Conservation (phyloP, 2,113 vertebrate genomes). For the Pseudopipra pipra region DNA sequence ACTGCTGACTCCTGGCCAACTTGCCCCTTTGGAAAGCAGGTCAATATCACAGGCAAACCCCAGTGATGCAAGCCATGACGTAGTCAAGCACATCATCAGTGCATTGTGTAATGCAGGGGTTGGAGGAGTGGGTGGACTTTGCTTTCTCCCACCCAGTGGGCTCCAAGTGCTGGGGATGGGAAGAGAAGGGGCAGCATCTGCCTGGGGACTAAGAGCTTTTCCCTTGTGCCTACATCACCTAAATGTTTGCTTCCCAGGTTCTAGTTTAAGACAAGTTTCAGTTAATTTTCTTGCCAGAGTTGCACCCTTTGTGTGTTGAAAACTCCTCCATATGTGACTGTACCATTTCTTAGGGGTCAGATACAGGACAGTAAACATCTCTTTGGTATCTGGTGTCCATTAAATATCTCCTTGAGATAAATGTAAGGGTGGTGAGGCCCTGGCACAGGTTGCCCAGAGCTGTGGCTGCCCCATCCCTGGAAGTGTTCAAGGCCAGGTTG, state of each 20-base stretch:
- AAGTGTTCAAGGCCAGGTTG: neutral
- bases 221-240: neutral
- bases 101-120: neutral
- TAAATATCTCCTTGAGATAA: neutral
- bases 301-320: neutral
- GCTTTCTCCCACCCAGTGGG: neutral
- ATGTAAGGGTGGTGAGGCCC: rapidly evolving
- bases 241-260: neutral
- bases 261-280: neutral
- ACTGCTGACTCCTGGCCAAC: neutral
- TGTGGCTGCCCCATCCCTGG: neutral
- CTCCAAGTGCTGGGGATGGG: neutral
- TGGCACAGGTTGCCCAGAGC: neutral
- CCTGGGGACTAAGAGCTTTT: neutral
- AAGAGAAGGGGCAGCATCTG: neutral
- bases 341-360: neutral
- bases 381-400: neutral
- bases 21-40: neutral
- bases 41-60: neutral
- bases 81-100: neutral
- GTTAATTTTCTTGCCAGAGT: neutral
- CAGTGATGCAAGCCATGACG: neutral
- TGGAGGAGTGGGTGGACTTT: neutral
- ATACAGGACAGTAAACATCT: neutral
- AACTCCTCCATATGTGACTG: neutral